Evolutionary conservation across 92 coral and sea anemone genomes (phyloP), one percentile per base, ranked within the genome.

Genomic region (Muricea muricata): DNA sequence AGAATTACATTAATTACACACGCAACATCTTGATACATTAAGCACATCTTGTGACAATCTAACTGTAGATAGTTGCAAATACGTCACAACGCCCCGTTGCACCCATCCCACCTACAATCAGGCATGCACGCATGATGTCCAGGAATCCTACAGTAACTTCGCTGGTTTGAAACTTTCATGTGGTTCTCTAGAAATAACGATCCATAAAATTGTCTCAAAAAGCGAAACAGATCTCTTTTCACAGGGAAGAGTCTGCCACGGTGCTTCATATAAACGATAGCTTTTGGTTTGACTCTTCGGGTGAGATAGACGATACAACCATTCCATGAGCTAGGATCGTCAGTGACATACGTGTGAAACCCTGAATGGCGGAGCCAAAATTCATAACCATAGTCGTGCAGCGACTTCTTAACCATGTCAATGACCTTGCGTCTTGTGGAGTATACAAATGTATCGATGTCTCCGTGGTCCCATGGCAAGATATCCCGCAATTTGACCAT

Each of bases 121-220:
- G 83, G 83, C 71, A 78, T 78, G 34, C 83, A 78, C 54, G 83
- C 83, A 58, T 78, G 83, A 39, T 78, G 83, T 35, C 83, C 83
- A 2, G 71, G 83, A 0, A 20, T 78, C 52, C 17, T 33, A 33
- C 83, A 78, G 18, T 78, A 78, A 39, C 31, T 78, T 45, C 83
- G 14, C 35, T 56, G 48, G 57, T 78, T 57, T 32, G 83, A 28
- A n/a, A 17, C 3, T 37, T 78, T 56, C 54, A 56, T 57, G 65
- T 58, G 83, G 26, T 34, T 78, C 34, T 78, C 83, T 11, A 78
- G 52, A 56, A 52, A 78, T 1, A 40, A 18, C 0, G 83, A 56
- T 24, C 83, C 83, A 78, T 78, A 78, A 57, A 56, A 58, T 7
- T 78, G 69, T 26, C 83, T 56, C 37, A 78, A 58, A 55, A 78